Evolutionary conservation across 2,888 invertebrate genomes (phyloP), one percentile per base, ranked within the genome.

Genomic region (Cancer borealis): DNA sequence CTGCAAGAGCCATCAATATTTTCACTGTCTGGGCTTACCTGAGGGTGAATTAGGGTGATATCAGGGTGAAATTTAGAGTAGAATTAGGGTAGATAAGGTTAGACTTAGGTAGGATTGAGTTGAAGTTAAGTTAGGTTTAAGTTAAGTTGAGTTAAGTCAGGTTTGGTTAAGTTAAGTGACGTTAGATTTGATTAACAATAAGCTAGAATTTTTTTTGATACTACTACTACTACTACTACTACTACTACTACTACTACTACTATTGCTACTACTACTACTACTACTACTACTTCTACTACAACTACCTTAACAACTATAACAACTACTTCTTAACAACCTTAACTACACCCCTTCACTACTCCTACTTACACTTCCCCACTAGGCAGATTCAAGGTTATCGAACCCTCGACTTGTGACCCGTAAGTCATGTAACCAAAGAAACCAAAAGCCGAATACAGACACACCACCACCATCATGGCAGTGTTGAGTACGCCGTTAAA

Each of bases 391-490:
- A 99, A 97, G 0, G 99, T 99, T 95, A 99, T 98, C 96, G 98
- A 98, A 95, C 98, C 99, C 96, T 97, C 96, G 1, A 98, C 98
- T 93, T 97, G 96, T n/a, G 98, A 98, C 0, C 99, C 99, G 96
- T 98, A 99, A 96, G 98, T 98, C 88, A 99, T 97, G 96, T 99
- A 99, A 0, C 99, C 99, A 96, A 98, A 99, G 97, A 99, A 99
- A 30, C 99, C 99, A 73, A 98, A 98, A 0, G 98, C 98, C 0
- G 98, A 98, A 96, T 99, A 99, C 14, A 99, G 97, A 60, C 97
- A 97, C 0, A 98, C 98, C 12, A 99, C 98, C 93, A 98, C 97
- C 0, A 98, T 97, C 98, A 99, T 99, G 47, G 98, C 98, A 0
- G 98, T 98, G 96, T 98, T 99, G 0, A 99, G 97, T 0, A 98